Evolutionary conservation across 2,888 invertebrate species (phyloP), one percentile per base, ranked within the genome.

Genomic region (Lithophane ornitopus): DNA sequence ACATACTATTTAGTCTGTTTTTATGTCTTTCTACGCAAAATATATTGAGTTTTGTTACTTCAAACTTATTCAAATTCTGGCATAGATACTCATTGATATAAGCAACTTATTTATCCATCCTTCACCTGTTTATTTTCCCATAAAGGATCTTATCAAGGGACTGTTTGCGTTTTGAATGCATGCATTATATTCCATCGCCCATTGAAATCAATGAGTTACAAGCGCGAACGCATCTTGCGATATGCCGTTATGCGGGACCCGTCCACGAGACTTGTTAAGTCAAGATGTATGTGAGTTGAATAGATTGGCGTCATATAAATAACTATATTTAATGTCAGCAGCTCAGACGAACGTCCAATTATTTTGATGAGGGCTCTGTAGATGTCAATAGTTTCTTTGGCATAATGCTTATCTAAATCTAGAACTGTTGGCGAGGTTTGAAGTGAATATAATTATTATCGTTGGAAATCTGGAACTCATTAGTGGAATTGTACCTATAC

Each of bases 121-220:
- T 63, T 63, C 61, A 62, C 49, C 46, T 71, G 70, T 84, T 74
- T 71, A 85, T 76, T 74, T 77, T 63, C 41, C 77, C 71, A 65
- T 82, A 71, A 76, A 72, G 28, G 85, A 82, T 85, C 62, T 69
- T 77, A 77, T 77, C 72, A 74, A 39, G 67, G 9, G n/a, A 44
- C 58, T 80, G 78, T 74, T 82, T 61, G 72, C 58, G 16, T 85
- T 82, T 82, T 84, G 85, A 80, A 82, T 74, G 71, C 63, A 44
- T 73, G 72, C 78, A 87, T 88, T 85, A 86, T 90, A 88, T 88
- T 87, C 86, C 88, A 85, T 75, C 81, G 73, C 68, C 87, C 75
- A 90, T 90, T 90, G 91, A 90, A 89, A 89, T 90, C 90, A 90
- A 90, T 90, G 90, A 90, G 89, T 66, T 75, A 68, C 72, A 71